These are phyloP conservation scores for Pseudochromis fuscus DNA, from an alignment of 2,797 vertebrate species.

Conservation along the genomic window DNA sequence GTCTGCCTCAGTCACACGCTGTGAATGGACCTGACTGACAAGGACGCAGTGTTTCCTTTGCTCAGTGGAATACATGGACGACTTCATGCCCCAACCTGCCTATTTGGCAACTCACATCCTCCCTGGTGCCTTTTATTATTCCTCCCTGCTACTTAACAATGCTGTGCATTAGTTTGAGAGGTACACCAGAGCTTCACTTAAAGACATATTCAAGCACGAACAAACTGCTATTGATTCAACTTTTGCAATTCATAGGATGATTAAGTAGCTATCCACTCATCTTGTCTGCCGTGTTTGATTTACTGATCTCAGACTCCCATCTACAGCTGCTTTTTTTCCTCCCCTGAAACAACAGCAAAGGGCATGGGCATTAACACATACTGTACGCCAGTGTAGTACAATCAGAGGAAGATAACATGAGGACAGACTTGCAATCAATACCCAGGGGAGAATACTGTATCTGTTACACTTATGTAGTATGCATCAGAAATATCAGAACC, in stretches of 20 bases:
- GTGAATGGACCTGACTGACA: slow-evolving; percentile 42
- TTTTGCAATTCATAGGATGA: slow-evolving; percentile 54
- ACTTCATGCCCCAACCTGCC: slow-evolving; percentile 58
- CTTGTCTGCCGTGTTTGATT: slow-evolving; percentile 26
- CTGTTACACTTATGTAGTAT: slow-evolving; percentile 59
- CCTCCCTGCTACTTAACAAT: slow-evolving; percentile 51
- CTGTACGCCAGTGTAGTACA: slow-evolving; percentile 39
- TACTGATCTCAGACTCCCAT: slow-evolving; percentile 23
- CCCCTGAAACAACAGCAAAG: slow-evolving; percentile 7
- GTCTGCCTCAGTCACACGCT: slow-evolving; percentile 31
- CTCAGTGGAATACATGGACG: slow-evolving; percentile 48
- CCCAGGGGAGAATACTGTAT: slow-evolving; percentile 55
- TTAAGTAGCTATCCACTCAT: slow-evolving; percentile 49
- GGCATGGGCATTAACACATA: slow-evolving; percentile 10
- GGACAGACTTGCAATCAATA: slow-evolving; percentile 43
- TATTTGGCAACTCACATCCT: slow-evolving; percentile 33
- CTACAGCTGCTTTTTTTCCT: slow-evolving; percentile 1
- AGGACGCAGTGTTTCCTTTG: slow-evolving; percentile 35
- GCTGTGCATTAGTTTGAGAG: slow-evolving; percentile 46
- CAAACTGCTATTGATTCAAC: slow-evolving; percentile 52
- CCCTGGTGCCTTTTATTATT: slow-evolving; percentile 55
- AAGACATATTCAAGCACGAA: slow-evolving; percentile 45
- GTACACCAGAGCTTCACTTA: slow-evolving; percentile 33
- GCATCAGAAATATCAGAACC: slow-evolving; percentile 58
- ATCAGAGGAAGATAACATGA: slow-evolving; percentile 37